These are phyloP conservation scores for Entelurus aequoreus DNA, from an alignment of 2,113 vertebrate species.

Conservation along the genomic window DNA sequence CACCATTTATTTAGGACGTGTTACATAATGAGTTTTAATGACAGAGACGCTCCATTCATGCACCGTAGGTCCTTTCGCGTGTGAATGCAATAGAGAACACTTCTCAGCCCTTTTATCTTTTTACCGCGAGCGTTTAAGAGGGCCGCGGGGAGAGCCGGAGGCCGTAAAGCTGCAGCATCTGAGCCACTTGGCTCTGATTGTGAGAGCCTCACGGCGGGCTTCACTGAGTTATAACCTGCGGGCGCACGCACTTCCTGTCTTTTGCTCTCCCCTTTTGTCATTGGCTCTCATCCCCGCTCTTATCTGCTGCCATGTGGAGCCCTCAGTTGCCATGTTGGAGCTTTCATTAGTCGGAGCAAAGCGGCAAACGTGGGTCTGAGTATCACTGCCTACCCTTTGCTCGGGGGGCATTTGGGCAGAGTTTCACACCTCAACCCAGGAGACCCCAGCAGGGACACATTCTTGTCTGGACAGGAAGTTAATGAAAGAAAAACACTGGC, in stretches of 20 bases:
- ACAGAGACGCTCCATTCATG: constrained; percentile 36
- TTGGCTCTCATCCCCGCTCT: constrained; percentile 23
- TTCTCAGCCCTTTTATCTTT: constrained; percentile 67
- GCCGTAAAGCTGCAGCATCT: constrained; percentile 58
- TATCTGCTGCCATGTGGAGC: constrained; percentile 23
- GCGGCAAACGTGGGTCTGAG: constrained; percentile 8
- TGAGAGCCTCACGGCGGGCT: constrained; percentile 45
- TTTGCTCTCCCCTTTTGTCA: constrained; percentile 18
- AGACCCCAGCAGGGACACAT: constrained; percentile 68
- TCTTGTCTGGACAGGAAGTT: constrained; percentile 67
- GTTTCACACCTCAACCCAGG: constrained; percentile 61
- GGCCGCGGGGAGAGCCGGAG: constrained; percentile 49
- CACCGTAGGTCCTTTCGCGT: constrained; percentile 34
- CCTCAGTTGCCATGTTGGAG: not conserved
- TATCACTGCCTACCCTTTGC: constrained; percentile 13
- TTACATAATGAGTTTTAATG: not conserved
- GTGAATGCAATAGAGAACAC: constrained; percentile 42
- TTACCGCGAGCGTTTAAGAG: constrained; percentile 60
- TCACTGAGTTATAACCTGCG: constrained; percentile 63
- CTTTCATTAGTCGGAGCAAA: not conserved
- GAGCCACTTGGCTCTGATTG: constrained; percentile 48
- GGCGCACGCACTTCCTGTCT: constrained; percentile 57
- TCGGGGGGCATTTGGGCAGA: constrained; percentile 47
- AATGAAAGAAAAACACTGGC: constrained; percentile 78
- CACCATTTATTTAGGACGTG: too few relatives aligned